Conservation (phyloP, 2,113 vertebrate species). For the Oncorhynchus masou region DNA sequence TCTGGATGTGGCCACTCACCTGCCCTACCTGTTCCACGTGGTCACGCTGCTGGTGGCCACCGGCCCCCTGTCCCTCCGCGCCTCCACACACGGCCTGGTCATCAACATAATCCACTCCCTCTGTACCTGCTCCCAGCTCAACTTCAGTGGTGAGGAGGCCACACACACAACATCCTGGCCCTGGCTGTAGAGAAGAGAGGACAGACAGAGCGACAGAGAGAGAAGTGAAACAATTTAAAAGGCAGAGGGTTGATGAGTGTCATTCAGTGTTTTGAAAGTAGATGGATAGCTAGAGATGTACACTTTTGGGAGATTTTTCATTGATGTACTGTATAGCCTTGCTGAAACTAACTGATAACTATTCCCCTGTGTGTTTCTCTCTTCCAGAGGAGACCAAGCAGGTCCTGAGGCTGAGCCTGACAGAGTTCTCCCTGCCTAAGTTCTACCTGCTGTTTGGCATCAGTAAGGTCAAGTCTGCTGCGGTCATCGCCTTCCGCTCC, state of each 20-base stretch:
- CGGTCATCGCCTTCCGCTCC: conserved; percentile 89
- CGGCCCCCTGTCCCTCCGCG: conserved; percentile 83
- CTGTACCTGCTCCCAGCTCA: conserved; percentile 87
- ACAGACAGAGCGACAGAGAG: not conserved
- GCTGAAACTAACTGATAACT: not conserved
- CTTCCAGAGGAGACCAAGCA: conserved; percentile 88
- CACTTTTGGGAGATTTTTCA: not conserved
- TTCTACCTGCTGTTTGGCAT: conserved; percentile 90
- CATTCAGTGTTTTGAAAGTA: not conserved
- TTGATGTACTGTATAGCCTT: not conserved
- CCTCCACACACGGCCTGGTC: conserved; percentile 86
- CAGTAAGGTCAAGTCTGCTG: conserved; percentile 89
- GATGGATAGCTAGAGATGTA: not conserved
- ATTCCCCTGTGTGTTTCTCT: conserved; percentile 5
- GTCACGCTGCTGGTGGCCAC: conserved; percentile 88
- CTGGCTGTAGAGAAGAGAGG: not conserved
- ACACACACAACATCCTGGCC: not conserved
- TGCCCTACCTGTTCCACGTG: conserved; percentile 88
- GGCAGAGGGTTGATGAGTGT: not conserved
- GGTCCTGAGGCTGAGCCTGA: conserved; percentile 84
- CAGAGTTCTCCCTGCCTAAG: conserved; percentile 88
- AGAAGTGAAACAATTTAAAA: not conserved
- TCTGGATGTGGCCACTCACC: conserved; percentile 84
- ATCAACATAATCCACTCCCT: conserved; percentile 90
- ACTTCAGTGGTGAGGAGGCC: conserved; percentile 78